Base-by-base conservation (phyloP, 2,888 invertebrate genomes). In the Scrobipalpa atriplicella region DNA sequence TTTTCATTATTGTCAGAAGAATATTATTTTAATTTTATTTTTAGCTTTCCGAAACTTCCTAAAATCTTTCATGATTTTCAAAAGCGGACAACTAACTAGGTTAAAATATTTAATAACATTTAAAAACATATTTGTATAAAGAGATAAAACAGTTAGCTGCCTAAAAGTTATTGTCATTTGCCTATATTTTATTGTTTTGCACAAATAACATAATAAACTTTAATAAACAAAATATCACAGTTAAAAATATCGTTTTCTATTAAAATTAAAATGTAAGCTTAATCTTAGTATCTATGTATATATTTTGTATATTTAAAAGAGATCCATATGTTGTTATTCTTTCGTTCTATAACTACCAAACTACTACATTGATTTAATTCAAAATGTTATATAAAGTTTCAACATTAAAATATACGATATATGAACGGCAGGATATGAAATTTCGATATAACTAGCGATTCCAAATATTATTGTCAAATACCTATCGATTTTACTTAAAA, bases 221-320 rank as follows among this genome's bases (percentile, higher is more conserved):
- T 13, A 43, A 56, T 29, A 38, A 60, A 68, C 51, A 64, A 52
- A 66, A 66, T 66, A 68, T 66, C 66, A 68, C 66, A 68, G 64
- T 52, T 54, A 62, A 43, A n/a, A 11, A 67, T 19, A 18, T 47
- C 43, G 62, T 43, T 56, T 10, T 16, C n/a, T 16, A 38, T 54
- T 21, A 2, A 54, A 54, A 54, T 18, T 54, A 58, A 58, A 36
- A 18, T n/a, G 6, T 56, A 29, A n/a, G 10, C 21, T 56, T 13
- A 56, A 8, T 29, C 10, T 9, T 56, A 29, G n/a, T n/a, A 38
- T 56, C 29, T 56, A 36, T 29, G 29, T 29, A 29, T 56, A 56
- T 56, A 56, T 56, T n/a, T 29, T 36, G n/a, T 56, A 8, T 58
- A n/a, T n/a, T 58, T 29, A 56, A 56, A 29, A 36, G 29, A 56